phyloP scores from a whole-genome alignment of 2,888 invertebrate genomes.

The Gymnosoma rotundatum region DNA sequence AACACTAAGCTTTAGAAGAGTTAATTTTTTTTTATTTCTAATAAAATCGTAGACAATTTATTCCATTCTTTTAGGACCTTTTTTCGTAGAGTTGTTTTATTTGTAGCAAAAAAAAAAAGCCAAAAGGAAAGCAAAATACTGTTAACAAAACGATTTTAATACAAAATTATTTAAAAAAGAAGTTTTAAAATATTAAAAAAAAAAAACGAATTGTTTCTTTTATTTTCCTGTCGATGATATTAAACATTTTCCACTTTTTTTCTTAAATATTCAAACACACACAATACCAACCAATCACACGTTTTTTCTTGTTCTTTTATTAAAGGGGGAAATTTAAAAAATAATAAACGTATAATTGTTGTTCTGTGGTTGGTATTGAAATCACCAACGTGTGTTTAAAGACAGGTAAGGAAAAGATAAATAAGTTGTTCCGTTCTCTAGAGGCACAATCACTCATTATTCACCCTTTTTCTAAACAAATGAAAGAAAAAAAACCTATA shows the following conservation, averaged over 20 bases:
- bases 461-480: background rate
- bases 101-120: no score
- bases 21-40: no score
- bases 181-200: background rate
- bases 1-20: no score
- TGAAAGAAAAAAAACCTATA: background rate
- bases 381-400: slow-evolving; percentile 7
- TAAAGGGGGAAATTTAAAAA: slow-evolving; percentile 5
- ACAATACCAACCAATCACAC: background rate
- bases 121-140: no score
- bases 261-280: background rate
- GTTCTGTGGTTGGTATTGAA: background rate
- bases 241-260: background rate
- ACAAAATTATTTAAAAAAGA: no score
- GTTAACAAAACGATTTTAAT: no score
- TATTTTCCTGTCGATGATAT: no score
- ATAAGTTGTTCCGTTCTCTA: slow-evolving; percentile 68
- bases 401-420: slow-evolving; percentile 57
- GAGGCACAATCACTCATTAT: slow-evolving; percentile 4
- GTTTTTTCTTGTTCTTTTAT: background rate
- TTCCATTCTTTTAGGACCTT: no score
- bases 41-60: no score
- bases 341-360: slow-evolving; percentile 7
- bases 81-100: no score
- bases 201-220: background rate